Evolutionary conservation across 1,140 invertebrate species (phyloP).

Genomic region (Conopomorpha cramerella): DNA sequence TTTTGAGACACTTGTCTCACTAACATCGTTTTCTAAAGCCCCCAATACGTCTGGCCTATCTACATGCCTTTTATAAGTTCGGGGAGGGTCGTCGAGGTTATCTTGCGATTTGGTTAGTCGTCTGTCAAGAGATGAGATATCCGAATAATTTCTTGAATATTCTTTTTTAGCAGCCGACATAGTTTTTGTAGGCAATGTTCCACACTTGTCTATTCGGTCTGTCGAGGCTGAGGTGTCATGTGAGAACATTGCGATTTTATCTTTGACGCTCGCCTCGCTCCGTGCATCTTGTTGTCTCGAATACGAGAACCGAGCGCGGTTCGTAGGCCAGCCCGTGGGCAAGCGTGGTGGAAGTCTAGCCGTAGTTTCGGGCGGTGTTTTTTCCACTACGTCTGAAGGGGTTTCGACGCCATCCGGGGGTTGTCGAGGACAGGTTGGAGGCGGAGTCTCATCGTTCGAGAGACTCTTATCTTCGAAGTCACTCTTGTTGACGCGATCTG

Average conservation of each 20-base stretch:
- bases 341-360: constrained; percentile 32
- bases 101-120: constrained; percentile 50
- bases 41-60: constrained; percentile 46
- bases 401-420: constrained; percentile 89
- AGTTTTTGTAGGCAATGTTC: constrained; percentile 46
- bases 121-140: constrained; percentile 39
- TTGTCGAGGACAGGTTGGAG: constrained; percentile 67
- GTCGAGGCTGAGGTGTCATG: constrained; percentile 50
- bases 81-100: constrained; percentile 41
- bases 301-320: constrained; percentile 38
- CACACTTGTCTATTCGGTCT: constrained; percentile 48
- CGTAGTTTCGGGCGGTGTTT: constrained; percentile 26
- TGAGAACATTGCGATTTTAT: constrained; percentile 89
- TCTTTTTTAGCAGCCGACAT: constrained; percentile 36
- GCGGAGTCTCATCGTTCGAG: constrained; percentile 47
- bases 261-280: constrained; percentile 78
- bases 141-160: constrained; percentile 28
- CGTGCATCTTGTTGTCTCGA: constrained; percentile 71
- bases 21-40: constrained; percentile 22
- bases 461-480: constrained; percentile 50
- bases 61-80: constrained; percentile 30
- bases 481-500: constrained; percentile 46
- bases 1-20: constrained; percentile 11
- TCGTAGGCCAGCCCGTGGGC: constrained; percentile 25
- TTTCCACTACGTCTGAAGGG: constrained; percentile 75